Percentiles rank a stretch among this genome's conserved stretches.
Evolutionary conservation across 2,888 invertebrate genomes (phyloP).

Genomic region (Trichopoda pennipes): DNA sequence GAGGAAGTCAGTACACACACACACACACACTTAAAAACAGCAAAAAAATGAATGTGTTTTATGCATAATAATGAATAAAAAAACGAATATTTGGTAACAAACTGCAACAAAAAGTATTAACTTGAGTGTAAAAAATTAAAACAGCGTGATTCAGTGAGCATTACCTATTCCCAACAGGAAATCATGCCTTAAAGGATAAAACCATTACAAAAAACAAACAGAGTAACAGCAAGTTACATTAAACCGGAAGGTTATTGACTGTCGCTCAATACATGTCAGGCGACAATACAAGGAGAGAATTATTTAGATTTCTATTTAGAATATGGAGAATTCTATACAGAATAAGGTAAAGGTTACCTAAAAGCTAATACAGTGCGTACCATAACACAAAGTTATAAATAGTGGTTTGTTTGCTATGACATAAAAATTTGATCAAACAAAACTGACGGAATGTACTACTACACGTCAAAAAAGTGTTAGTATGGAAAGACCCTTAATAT

Average conservation of each 20-base stretch:
- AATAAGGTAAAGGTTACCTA: neutral
- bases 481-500: too few species aligned
- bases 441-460: too few species aligned
- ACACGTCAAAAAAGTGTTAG: too few species aligned
- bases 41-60: neutral
- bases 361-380: neutral
- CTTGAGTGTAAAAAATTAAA: conserved; percentile 36
- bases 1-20: too few species aligned
- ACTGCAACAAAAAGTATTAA: conserved; percentile 17
- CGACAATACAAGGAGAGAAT: conserved; percentile 1
- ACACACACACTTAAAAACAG: neutral
- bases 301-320: neutral
- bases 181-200: conserved; percentile 46
- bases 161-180: conserved; percentile 51
- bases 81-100: conserved; percentile 6
- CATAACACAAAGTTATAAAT: too few species aligned
- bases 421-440: too few species aligned
- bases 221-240: conserved; percentile 11
- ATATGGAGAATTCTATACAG: conserved; percentile 2
- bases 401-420: too few species aligned
- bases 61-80: conserved; percentile 20
- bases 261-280: conserved; percentile 15
- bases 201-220: conserved; percentile 9
- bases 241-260: conserved; percentile 53
- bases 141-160: conserved; percentile 41